phyloP scores from a whole-genome alignment of 2,113 vertebrate genomes.

The Numida meleagris region DNA sequence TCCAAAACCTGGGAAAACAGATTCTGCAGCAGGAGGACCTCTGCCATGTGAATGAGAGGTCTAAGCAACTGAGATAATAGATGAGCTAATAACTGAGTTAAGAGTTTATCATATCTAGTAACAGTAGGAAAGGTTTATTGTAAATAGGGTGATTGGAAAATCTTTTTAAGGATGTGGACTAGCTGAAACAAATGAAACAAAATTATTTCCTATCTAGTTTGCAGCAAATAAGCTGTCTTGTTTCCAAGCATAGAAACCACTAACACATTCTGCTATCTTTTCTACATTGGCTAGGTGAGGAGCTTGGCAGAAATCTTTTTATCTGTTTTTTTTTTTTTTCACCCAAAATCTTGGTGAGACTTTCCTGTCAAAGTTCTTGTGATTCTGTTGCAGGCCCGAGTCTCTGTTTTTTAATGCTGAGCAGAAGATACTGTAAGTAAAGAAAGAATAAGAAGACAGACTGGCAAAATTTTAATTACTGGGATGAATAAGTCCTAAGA shows the following conservation, averaged over 20 bases:
- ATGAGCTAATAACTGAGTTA: background rate
- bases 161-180: background rate
- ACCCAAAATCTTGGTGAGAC: background rate
- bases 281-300: background rate
- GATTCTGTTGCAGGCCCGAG: background rate
- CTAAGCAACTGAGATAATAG: background rate
- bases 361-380: background rate
- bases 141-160: background rate
- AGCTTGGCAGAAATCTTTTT: background rate
- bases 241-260: background rate
- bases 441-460: background rate
- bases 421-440: background rate
- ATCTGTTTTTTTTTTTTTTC: background rate
- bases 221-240: background rate
- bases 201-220: background rate
- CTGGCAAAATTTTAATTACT: background rate
- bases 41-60: background rate
- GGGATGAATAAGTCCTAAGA: background rate
- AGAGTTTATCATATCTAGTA: background rate
- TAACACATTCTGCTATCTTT: background rate
- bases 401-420: background rate
- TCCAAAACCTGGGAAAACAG: slow-evolving; percentile 3
- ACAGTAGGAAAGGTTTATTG: background rate
- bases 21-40: background rate
- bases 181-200: background rate